Base-by-base conservation (phyloP, 2,888 invertebrate genomes). In the Leptinotarsa haldemani region DNA sequence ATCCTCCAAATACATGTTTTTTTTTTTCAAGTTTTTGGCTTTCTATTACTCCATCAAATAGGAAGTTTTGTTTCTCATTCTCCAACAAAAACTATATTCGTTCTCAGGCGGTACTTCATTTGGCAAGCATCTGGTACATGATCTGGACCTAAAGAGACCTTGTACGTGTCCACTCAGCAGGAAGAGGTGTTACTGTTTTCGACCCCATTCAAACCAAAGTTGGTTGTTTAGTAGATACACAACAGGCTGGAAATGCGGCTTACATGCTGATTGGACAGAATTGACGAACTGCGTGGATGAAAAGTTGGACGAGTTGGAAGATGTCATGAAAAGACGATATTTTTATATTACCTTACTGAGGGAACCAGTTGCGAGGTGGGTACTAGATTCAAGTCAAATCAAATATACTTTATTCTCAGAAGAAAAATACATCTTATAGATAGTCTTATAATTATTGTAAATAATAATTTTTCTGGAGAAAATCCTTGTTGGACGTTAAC, bases 261-360 rank as follows among this genome's bases (percentile, higher is more conserved):
- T 99, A 65, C 98, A 98, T 86, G 97, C 98, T 40, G 99, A 99
- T 89, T 99, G 97, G 95, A 99, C 99, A 3, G 99, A 99, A 89
- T 88, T 99, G 80, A 97, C 96, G 13, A 91, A 91, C 81, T 98
- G 98, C 88, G 97, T 97, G 53, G 96, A 98, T 85, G 92, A 93
- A 40, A 96, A 95, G 84, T 90, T 99, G 84, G 96, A 98, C 87
- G 94, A 95, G 86, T 94, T 95, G 85, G 98, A 98, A 88, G 95
- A 95, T 5, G 84, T 87, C 84, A 82, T 86, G 4, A 88, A 87
- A 77, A 80, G 87, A 13, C 82, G 98, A 83, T 99, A 98, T 88
- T 97, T 97, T 89, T 99, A 98, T 89, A 96, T 99, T 80, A 97
- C 98, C 5, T 91, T 99, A 78, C 90, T 99, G 66, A 91, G 99